Conservation (phyloP, 1,140 invertebrate species). For the Heliothis subflexa region DNA sequence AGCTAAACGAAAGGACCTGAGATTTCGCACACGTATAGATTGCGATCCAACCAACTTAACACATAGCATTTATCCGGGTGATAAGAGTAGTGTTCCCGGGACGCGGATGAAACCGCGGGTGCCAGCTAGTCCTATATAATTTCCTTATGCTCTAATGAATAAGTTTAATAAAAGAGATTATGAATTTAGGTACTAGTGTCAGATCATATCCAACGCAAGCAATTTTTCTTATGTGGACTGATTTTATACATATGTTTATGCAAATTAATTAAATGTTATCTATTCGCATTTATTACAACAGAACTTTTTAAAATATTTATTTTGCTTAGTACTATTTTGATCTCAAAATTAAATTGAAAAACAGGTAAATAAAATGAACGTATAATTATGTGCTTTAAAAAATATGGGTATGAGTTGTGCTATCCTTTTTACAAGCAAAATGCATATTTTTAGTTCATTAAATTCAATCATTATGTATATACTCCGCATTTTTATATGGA, state of each 20-base stretch:
- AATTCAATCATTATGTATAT: constrained; percentile 3
- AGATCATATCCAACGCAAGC: constrained; percentile 7
- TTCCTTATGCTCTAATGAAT: too few species aligned
- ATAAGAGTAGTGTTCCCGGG: too few species aligned
- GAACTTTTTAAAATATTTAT: too few species aligned
- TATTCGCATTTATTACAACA: not conserved
- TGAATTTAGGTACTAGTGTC: constrained; percentile 30
- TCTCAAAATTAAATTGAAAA: not conserved
- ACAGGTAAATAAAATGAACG: too few species aligned
- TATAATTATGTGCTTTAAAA: too few species aligned
- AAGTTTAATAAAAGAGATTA: constrained; percentile 1
- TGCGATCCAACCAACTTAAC: too few species aligned
- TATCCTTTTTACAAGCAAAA: not conserved
- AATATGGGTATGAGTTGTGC: not conserved
- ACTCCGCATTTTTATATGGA: constrained; percentile 24
- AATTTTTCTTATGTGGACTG: not conserved
- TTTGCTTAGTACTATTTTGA: not conserved
- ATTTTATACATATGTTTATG: not conserved
- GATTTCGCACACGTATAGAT: too few species aligned
- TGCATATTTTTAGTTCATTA: not conserved
- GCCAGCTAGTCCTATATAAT: too few species aligned
- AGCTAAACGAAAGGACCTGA: too few species aligned
- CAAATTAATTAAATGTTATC: not conserved
- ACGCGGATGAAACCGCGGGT: too few species aligned
- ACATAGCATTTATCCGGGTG: too few species aligned